Base-by-base conservation (phyloP, 2,113 vertebrate genomes). In the Zosterops hypoxanthus region DNA sequence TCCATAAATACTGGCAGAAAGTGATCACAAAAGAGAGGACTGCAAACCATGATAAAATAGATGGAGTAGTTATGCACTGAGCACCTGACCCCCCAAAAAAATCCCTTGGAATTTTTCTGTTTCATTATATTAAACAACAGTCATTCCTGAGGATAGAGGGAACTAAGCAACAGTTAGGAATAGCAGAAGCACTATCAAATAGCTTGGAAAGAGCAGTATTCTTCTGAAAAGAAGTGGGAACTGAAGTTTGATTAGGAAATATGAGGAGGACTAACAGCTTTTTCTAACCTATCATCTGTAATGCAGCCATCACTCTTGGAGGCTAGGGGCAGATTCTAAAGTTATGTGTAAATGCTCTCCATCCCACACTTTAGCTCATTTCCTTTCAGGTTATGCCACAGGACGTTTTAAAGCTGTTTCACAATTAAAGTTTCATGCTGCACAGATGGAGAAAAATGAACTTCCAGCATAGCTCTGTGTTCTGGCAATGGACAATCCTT, bases 401-500 rank as follows among this genome's bases (percentile, higher is more conserved):
- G 80, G 88, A 63, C 81, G 56, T 93, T 52, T 29, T 2, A 89
- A 90, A 89, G 34, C 75, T 34, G 65, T 68, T 94, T 89, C 49
- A 55, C 66, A 82, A 91, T 88, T 95, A 88, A 95, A 88, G 46
- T 89, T 91, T 92, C n/a, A 87, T 68, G 49, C 47, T 68, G 82
- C 57, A 87, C 78, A 95, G 86, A 69, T 91, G 72, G 65, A 92
- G 73, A 94, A 95, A 89, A 94, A 91, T 65, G 44, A 91, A 85
- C 44, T 84, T 71, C 33, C 50, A 79, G 49, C 55, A 57, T 23
- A 91, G 61, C 39, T 87, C 36, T 28, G 23, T 65, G 33, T 80
- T 90, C 55, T 90, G 82, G 47, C 59, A 73, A 39, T 29, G 89
- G 90, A 28, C 57, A 33, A 63, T 70, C 56, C 63, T 36, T 82